Percentiles rank a stretch among this genome's conserved stretches.
These are phyloP conservation scores for Pelodiscus sinensis DNA, from an alignment of 2,113 vertebrate genomes.

Conservation along the genomic window DNA sequence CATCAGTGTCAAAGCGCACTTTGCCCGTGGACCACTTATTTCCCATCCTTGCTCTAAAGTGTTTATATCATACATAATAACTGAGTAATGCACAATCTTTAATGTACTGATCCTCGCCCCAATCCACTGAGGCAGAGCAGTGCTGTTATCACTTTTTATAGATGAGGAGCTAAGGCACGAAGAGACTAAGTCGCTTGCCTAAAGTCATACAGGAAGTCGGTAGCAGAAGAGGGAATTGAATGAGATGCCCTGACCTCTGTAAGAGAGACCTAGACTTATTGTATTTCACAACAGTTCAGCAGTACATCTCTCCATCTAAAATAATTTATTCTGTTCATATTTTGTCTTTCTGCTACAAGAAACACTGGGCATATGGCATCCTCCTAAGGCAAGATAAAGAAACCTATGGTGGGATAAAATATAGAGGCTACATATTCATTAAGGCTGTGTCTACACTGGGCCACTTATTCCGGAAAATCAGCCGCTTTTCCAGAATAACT, in stretches of 20 bases:
- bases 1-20: too few species aligned
- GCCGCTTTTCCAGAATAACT: too few species aligned
- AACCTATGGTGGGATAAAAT: slow-evolving; percentile 27
- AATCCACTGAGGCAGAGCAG: fast-evolving
- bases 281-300: neutral
- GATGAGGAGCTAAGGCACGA: neutral
- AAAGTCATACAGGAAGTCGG: neutral
- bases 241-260: neutral
- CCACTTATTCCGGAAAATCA: too few species aligned
- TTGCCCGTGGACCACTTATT: too few species aligned
- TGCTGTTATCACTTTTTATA: neutral
- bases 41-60: fast-evolving
- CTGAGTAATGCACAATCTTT: neutral
- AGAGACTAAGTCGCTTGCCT: neutral
- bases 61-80: neutral
- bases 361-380: slow-evolving; percentile 55
- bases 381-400: slow-evolving; percentile 17
- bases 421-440: neutral
- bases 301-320: slow-evolving; percentile 34
- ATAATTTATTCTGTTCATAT: slow-evolving; percentile 54
- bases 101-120: neutral
- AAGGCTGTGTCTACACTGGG: too few species aligned
- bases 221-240: neutral
- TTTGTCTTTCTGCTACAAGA: slow-evolving; percentile 44
- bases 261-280: neutral